Percentiles rank a stretch among this genome's conserved stretches.
phyloP scores from a whole-genome alignment of 2,797 vertebrate genomes.

The Lemur catta region DNA sequence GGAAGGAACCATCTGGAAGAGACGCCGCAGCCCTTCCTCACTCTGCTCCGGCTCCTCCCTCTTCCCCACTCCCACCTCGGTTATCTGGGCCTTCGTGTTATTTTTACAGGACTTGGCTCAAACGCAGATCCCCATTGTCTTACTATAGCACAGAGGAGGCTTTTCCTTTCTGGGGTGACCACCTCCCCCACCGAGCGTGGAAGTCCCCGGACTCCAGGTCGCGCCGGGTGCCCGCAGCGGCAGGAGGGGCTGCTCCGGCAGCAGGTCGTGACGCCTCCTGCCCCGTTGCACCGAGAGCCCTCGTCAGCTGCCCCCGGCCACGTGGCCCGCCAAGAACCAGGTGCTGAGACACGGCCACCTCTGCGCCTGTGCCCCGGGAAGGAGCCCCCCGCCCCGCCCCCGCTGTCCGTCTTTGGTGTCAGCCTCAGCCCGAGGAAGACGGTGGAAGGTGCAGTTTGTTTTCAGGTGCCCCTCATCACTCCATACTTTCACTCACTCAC shows the following conservation, averaged over 20 bases:
- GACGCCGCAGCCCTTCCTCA: background rate
- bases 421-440: background rate
- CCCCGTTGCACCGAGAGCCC: background rate
- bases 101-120: conserved; percentile 17
- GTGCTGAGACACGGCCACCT: accelerated
- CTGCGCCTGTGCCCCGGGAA: accelerated
- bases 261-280: accelerated
- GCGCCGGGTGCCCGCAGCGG: accelerated
- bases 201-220: background rate
- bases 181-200: background rate
- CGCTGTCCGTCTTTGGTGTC: accelerated
- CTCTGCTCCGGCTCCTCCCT: background rate
- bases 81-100: conserved; percentile 35
- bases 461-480: too few species aligned
- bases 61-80: background rate
- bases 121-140: background rate
- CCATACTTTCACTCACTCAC: too few species aligned
- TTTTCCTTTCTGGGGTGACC: background rate
- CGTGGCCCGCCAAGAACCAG: accelerated
- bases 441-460: background rate
- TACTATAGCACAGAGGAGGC: background rate
- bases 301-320: background rate
- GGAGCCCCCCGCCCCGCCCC: background rate
- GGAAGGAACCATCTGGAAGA: conserved; percentile 61
- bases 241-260: background rate